Percentiles rank a stretch among this genome's conserved stretches.
phyloP scores from a whole-genome alignment of 2,113 vertebrate genomes.

The Poeciliopsis retropinna region DNA sequence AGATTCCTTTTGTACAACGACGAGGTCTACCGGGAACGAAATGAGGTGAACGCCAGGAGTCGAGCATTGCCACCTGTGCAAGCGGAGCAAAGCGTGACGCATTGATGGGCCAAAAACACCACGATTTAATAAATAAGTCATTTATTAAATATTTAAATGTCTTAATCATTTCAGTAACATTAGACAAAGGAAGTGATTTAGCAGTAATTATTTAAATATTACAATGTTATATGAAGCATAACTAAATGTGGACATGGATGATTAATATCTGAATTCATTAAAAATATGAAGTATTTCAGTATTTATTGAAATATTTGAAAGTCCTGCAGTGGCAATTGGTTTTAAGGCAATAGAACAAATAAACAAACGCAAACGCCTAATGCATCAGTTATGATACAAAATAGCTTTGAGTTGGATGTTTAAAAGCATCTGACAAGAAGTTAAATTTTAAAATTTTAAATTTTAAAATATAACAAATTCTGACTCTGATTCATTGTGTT shows the following conservation, averaged over 20 bases:
- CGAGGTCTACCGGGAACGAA: slow-evolving; percentile 69
- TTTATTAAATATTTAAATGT: too few species aligned
- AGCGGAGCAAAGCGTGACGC: slow-evolving; percentile 60
- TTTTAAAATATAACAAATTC: not conserved
- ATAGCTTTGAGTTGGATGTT: too few species aligned
- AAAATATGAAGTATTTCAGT: not conserved
- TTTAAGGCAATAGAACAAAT: not conserved
- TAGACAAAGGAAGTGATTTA: not conserved
- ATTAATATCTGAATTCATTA: not conserved
- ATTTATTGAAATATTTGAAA: not conserved
- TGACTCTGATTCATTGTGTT: not conserved
- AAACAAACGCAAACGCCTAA: not conserved
- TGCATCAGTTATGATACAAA: not conserved
- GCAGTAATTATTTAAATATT: not conserved
- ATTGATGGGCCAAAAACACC: not conserved
- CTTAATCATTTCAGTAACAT: not conserved
- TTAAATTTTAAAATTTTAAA: not conserved
- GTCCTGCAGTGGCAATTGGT: too few species aligned
- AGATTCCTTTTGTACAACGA: slow-evolving; percentile 62
- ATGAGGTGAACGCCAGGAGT: slow-evolving; percentile 60
- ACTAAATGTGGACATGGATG: not conserved
- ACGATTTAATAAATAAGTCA: not conserved
- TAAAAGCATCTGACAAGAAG: too few species aligned
- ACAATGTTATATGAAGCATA: not conserved
- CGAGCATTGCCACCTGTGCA: slow-evolving; percentile 67